Evolutionary conservation across 2,888 invertebrate genomes (phyloP), one percentile per base, ranked within the genome.

Genomic region (Xylota segnis): DNA sequence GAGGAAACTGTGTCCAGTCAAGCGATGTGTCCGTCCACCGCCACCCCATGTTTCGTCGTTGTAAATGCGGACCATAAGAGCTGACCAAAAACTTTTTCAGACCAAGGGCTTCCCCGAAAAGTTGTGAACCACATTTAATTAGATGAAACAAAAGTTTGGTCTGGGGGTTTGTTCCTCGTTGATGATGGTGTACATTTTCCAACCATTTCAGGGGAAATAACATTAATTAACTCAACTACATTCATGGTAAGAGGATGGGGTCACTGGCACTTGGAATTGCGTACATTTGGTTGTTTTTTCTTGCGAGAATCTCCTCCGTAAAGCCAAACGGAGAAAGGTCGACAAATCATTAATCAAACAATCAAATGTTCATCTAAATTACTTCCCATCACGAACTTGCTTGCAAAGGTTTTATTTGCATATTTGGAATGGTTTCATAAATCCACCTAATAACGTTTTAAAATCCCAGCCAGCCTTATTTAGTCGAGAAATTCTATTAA

Each of bases 111-210:
- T 54, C 14, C 45, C 37, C 32, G 16, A 29, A 29, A 77, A 72
- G 81, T 77, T 82, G 16, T 37, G 34, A 72, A 77, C 76, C 81
- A 72, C 76, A 68, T 86, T 86, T 86, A 82, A 86, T 86, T 86
- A 81, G 76, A 86, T 72, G 76, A 86, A 86, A 61, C 76, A 50
- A 72, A 45, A 63, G 66, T 61, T 84, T 75, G 70, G 70, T 40
- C 27, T 47, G 18, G 56, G 70, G 70, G 37, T 37, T 43, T 10
- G 23, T 63, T 10, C 52, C 40, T 68, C 12, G 14, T 71, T 54
- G 47, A 40, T 54, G 50, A 50, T 66, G 18, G 66, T 52, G 65
- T 79, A 43, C n/a, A 56, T 81, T 61, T 72, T 56, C 50, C 45
- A 14, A 37, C 23, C 32, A 61, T 61, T 68, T 68, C 14, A 37